phyloP scores from a whole-genome alignment of 1,140 invertebrate species.

The Drosophila melanogaster region DNA sequence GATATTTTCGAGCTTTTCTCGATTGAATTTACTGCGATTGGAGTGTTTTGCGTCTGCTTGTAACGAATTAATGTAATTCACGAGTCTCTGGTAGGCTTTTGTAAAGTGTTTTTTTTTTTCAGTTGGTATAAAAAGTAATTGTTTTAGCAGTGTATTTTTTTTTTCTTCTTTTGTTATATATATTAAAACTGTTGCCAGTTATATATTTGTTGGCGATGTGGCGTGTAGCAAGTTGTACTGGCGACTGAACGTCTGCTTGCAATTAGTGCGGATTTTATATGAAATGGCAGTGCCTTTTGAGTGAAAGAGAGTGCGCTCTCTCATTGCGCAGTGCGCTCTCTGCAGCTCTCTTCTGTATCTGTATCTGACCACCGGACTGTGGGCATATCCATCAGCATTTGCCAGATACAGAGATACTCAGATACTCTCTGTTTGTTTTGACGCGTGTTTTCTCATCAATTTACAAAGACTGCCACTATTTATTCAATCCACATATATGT shows the following conservation, averaged over 20 bases:
- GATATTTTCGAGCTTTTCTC: slow-evolving; percentile 45
- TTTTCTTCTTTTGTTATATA: slow-evolving; percentile 18
- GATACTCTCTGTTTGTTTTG: slow-evolving; percentile 76
- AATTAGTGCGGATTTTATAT: slow-evolving; percentile 67
- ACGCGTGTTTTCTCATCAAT: slow-evolving; percentile 61
- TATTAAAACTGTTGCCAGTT: slow-evolving; percentile 10
- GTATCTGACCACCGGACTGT: slow-evolving; percentile 1
- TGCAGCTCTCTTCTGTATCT: slow-evolving; percentile 28
- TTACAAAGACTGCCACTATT: slow-evolving; percentile 55
- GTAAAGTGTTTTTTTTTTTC: slow-evolving; percentile 5
- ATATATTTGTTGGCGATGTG: slow-evolving; percentile 35
- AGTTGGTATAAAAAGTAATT: slow-evolving; percentile 39
- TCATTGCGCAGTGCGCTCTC: slow-evolving; percentile 18
- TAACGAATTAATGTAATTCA: slow-evolving; percentile 71
- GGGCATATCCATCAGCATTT: slow-evolving; percentile 51
- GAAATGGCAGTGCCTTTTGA: slow-evolving; percentile 48
- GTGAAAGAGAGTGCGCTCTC: slow-evolving; percentile 22
- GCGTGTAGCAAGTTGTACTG: slow-evolving; percentile 64
- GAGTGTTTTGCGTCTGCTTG: slow-evolving; percentile 26
- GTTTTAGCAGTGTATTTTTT: slow-evolving; percentile 27
- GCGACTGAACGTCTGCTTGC: slow-evolving; percentile 83
- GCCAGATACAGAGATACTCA: slow-evolving; percentile 36
- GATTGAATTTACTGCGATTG: slow-evolving; percentile 18
- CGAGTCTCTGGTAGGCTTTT: slow-evolving; percentile 55
- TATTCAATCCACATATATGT: slow-evolving; percentile 45